A percentile compares a stretch with the other conserved stretches of the same genome.
Conservation (phyloP, 2,888 invertebrate genomes). For the Sphaerophoria rueppellii region DNA sequence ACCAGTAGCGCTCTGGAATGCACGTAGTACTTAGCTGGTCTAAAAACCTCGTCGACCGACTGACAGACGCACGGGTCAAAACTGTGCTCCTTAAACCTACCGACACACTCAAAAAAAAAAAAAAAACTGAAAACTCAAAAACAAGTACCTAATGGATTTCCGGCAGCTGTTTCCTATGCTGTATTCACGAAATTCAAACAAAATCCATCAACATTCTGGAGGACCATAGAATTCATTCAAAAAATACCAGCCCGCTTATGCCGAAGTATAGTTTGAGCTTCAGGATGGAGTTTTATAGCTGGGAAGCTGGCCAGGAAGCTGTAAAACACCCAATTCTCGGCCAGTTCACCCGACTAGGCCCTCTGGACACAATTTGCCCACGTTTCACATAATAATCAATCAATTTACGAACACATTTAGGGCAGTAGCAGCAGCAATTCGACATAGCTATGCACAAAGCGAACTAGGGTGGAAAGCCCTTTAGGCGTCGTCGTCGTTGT, state of each 20-base stretch:
- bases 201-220: conserved; percentile 66
- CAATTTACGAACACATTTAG: conserved; percentile 65
- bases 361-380: conserved; percentile 54
- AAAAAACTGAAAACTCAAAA: conserved; percentile 59
- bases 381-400: conserved; percentile 72
- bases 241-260: conserved; percentile 1
- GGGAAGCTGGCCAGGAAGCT: conserved; percentile 4
- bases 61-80: background rate
- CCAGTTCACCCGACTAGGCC: background rate
- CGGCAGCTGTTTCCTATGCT: conserved; percentile 71
- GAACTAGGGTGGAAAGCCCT: conserved; percentile 35
- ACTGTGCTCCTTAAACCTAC: background rate
- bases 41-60: background rate
- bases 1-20: background rate
- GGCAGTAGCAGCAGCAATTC: conserved; percentile 22
- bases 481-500: background rate
- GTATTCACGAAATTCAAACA: conserved; percentile 68
- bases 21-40: background rate
- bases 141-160: conserved; percentile 73
- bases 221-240: conserved; percentile 40
- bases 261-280: background rate
- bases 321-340: conserved; percentile 23
- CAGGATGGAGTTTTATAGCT: background rate
- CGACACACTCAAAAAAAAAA: background rate
- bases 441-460: background rate